phyloP scores from a whole-genome alignment of 2,797 vertebrate species.

The Hypotaenidia philippensis region DNA sequence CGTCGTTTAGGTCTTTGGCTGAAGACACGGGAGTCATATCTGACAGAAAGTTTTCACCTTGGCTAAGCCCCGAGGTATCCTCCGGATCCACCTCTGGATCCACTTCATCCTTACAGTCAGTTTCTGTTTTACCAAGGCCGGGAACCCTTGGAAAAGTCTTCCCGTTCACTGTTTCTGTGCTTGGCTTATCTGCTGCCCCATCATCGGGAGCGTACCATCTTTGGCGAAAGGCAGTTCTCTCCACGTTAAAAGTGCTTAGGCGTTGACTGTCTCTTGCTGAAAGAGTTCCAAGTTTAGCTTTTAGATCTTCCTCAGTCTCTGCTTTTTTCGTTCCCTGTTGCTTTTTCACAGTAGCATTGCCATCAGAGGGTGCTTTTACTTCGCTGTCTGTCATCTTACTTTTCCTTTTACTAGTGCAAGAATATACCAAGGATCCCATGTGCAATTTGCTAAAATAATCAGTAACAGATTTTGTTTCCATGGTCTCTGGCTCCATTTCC shows the following conservation, averaged over 20 bases:
- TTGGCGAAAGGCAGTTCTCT: constrained; percentile 92
- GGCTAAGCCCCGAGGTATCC: constrained; percentile 76
- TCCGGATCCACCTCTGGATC: constrained; percentile 79
- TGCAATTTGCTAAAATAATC: constrained; percentile 97
- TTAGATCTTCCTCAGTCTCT: constrained; percentile 85
- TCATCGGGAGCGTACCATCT: constrained; percentile 87
- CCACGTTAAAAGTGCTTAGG: constrained; percentile 91
- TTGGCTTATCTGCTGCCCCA: constrained; percentile 85
- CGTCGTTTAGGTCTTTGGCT: constrained; percentile 83
- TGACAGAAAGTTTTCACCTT: constrained; percentile 84
- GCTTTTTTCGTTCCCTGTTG: constrained; percentile 79
- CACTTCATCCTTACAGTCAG: constrained; percentile 82
- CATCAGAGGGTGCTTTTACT: constrained; percentile 78
- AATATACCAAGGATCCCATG: constrained; percentile 89
- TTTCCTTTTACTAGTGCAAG: constrained; percentile 87
- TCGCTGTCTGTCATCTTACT: constrained; percentile 86
- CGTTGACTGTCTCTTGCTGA: constrained; percentile 90
- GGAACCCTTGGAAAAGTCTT: constrained; percentile 83
- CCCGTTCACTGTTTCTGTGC: constrained; percentile 82
- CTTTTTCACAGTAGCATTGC: constrained; percentile 84
- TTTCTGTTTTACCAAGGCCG: constrained; percentile 82
- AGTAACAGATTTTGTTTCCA: constrained; percentile 98
- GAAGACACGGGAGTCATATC: constrained; percentile 83
- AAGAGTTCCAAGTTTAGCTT: constrained; percentile 89
- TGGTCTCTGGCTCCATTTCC: constrained; percentile 98